A percentile compares a stretch with the other conserved stretches of the same genome.
These are phyloP conservation scores for Lithobates pipiens DNA, from an alignment of 2,797 vertebrate species.

Conservation along the genomic window DNA sequence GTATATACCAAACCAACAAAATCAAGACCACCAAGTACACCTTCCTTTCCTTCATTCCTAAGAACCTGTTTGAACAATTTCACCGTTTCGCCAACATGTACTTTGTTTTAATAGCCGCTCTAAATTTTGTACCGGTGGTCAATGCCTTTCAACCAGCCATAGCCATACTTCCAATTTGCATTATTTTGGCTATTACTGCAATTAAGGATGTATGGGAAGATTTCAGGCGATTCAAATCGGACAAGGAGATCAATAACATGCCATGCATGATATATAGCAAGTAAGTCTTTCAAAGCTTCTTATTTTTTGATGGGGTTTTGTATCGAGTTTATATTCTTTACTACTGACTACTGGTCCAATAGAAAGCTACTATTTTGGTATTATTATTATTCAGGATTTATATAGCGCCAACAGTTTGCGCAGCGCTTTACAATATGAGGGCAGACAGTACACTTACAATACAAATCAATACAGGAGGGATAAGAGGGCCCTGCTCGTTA, in stretches of 20 bases:
- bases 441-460: too few species aligned
- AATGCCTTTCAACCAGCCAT: constrained; percentile 90
- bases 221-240: constrained; percentile 84
- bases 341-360: background rate
- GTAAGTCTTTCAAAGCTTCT: constrained; percentile 72
- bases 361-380: background rate
- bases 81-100: constrained; percentile 91
- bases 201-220: constrained; percentile 94
- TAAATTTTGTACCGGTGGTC: constrained; percentile 90
- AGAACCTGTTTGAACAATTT: constrained; percentile 91
- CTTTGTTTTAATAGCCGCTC: constrained; percentile 83
- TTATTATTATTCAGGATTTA: too few species aligned
- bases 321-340: background rate
- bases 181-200: constrained; percentile 86
- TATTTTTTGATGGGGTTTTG: background rate
- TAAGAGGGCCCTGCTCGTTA: too few species aligned
- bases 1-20: constrained; percentile 79
- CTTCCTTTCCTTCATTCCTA: constrained; percentile 84
- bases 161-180: constrained; percentile 84
- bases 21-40: constrained; percentile 93
- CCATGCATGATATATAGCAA: constrained; percentile 86
- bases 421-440: too few species aligned
- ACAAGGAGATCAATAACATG: constrained; percentile 86
- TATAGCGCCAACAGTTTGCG: too few species aligned
- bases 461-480: too few species aligned